These are phyloP conservation scores for Dryobota labecula DNA, from an alignment of 2,888 invertebrate genomes.

Conservation along the genomic window DNA sequence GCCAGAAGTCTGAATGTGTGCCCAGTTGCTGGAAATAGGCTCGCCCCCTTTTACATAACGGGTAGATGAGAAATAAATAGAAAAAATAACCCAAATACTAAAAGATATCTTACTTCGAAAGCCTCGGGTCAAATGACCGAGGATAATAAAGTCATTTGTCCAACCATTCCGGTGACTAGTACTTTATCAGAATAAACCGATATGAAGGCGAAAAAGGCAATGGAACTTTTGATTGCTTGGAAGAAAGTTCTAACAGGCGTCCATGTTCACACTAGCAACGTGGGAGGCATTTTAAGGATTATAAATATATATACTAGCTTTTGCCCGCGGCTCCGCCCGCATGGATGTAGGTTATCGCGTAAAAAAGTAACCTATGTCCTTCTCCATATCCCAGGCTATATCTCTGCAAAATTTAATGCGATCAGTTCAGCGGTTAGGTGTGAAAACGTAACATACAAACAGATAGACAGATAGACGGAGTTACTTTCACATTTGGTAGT, in stretches of 20 bases:
- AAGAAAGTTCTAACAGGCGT: slow-evolving; percentile 56
- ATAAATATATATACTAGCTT: no score
- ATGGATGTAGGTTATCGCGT: no score
- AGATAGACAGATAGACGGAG: no score
- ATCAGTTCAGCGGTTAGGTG: no score
- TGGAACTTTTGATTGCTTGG: slow-evolving; percentile 64
- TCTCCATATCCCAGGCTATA: no score
- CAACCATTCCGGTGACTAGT: slow-evolving; percentile 31
- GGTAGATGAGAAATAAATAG: background rate
- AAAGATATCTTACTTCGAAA: slow-evolving; percentile 28
- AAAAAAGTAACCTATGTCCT: no score
- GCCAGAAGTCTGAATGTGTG: background rate
- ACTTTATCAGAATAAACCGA: slow-evolving; percentile 54
- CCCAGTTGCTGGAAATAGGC: background rate
- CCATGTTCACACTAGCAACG: slow-evolving; percentile 28
- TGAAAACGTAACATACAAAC: no score
- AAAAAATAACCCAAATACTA: background rate
- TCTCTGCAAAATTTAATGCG: no score
- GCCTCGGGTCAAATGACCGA: slow-evolving; percentile 36
- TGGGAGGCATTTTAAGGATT: slow-evolving; percentile 39
- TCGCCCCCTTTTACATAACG: no score
- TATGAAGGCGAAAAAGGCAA: slow-evolving; percentile 43
- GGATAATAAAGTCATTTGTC: slow-evolving; percentile 60
- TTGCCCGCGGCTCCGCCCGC: no score
- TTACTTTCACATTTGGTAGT: no score